These are phyloP conservation scores for Lacerta viridis DNA, from an alignment of 2,797 vertebrate genomes.

Conservation along the genomic window DNA sequence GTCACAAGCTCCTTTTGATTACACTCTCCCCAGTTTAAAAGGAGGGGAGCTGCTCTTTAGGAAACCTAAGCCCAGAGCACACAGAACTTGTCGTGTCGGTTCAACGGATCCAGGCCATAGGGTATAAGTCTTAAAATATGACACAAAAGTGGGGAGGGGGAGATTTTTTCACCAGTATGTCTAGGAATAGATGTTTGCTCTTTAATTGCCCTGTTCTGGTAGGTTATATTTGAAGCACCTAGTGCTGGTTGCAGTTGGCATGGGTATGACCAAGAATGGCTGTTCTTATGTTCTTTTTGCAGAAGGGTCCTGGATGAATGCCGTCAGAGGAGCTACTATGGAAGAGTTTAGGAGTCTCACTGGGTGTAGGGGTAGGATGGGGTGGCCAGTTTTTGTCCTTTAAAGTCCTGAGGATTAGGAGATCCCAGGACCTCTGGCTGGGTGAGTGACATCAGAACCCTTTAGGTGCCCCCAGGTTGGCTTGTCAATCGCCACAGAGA, in stretches of 20 bases:
- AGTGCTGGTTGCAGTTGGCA: not conserved
- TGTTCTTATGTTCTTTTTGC: constrained; percentile 27
- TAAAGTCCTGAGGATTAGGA: not conserved
- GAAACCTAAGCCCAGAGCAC: not conserved
- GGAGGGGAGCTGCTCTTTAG: not conserved
- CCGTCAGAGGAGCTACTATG: not conserved
- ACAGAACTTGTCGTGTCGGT: not conserved
- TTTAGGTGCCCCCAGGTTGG: not conserved
- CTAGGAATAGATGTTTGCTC: not conserved
- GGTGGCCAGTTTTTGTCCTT: not conserved
- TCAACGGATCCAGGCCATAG: not conserved
- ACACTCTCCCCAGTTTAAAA: not conserved
- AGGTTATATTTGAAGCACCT: not conserved
- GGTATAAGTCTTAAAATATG: not conserved
- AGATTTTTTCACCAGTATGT: not conserved
- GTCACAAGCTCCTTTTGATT: not conserved
- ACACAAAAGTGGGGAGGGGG: not conserved
- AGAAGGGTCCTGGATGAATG: constrained; percentile 4
- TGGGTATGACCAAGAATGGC: constrained; percentile 7
- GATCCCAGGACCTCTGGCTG: not conserved
- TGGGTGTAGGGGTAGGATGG: not conserved
- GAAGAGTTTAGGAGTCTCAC: constrained; percentile 16
- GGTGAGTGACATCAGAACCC: not conserved
- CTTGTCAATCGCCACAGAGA: not conserved
- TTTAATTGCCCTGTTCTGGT: not conserved